These are phyloP conservation scores for Trichopoda pennipes DNA, from an alignment of 2,888 invertebrate genomes.

Conservation along the genomic window DNA sequence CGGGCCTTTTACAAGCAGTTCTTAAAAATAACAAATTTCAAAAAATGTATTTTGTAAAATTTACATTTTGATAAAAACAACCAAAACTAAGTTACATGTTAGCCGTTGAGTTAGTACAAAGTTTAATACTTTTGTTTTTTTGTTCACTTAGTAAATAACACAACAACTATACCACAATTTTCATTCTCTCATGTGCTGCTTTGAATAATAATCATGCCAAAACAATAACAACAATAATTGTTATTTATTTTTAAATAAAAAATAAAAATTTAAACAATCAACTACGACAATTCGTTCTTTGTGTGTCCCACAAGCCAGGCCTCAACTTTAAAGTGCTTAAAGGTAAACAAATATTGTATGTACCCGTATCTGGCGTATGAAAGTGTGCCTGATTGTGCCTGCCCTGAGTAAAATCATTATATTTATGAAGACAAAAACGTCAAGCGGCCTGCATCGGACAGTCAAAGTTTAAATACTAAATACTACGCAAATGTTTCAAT, in stretches of 20 bases:
- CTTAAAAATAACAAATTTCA: neutral
- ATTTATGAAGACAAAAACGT: slow-evolving; percentile 64
- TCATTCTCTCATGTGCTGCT: slow-evolving; percentile 39
- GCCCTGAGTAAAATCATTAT: slow-evolving; percentile 18
- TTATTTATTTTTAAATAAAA: slow-evolving; percentile 44
- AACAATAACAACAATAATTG: slow-evolving; percentile 15
- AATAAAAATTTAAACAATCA: slow-evolving; percentile 19
- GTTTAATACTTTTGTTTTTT: neutral
- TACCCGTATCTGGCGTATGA: neutral
- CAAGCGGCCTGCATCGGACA: slow-evolving; percentile 44
- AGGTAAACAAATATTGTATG: neutral
- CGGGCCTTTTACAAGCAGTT: too few relatives aligned
- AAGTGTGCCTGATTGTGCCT: slow-evolving; percentile 24
- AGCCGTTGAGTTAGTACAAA: neutral
- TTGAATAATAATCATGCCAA: slow-evolving; percentile 50
- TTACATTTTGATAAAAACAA: neutral
- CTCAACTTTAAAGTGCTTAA: slow-evolving; percentile 34
- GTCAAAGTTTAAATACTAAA: slow-evolving; percentile 19
- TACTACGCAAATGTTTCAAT: slow-evolving; percentile 57
- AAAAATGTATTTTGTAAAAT: neutral
- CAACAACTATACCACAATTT: neutral
- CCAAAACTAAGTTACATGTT: neutral
- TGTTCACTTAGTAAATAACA: slow-evolving; percentile 3
- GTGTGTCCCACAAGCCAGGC: slow-evolving; percentile 35
- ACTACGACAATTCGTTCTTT: slow-evolving; percentile 23